phyloP scores from a whole-genome alignment of 1,140 invertebrate genomes.

The Sycophila sp. region DNA sequence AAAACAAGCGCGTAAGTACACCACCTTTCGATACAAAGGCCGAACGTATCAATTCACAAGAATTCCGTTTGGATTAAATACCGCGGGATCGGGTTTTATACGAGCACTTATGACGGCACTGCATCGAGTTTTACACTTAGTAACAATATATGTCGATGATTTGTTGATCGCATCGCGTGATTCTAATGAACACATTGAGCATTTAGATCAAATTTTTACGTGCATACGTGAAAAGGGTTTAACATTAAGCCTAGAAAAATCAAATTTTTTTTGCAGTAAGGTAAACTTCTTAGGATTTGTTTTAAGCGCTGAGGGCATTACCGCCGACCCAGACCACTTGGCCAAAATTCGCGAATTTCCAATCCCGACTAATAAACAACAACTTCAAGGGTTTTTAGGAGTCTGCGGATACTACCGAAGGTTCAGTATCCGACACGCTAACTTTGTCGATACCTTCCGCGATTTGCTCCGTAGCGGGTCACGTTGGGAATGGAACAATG shows the following conservation, averaged over 20 bases:
- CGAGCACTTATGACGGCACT: constrained; percentile 5
- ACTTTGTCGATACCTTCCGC: constrained; percentile 35
- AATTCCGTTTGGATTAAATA: constrained; percentile 54
- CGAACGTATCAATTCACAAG: constrained; percentile 40
- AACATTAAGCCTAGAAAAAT: constrained; percentile 41
- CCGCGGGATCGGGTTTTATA: constrained; percentile 49
- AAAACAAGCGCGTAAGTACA: constrained; percentile 45
- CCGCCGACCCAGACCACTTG: constrained; percentile 13
- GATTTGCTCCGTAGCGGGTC: constrained; percentile 25
- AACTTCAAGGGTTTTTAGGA: constrained; percentile 41
- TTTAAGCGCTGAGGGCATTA: constrained; percentile 26
- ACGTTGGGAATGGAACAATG: constrained; percentile 37
- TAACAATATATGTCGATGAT: constrained; percentile 38
- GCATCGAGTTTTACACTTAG: not conserved
- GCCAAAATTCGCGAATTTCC: constrained; percentile 33
- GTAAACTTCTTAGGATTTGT: constrained; percentile 41
- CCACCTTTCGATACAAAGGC: constrained; percentile 45
- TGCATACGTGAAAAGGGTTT: constrained; percentile 35
- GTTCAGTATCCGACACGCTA: constrained; percentile 31
- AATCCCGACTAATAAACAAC: constrained; percentile 31
- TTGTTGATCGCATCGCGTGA: constrained; percentile 27
- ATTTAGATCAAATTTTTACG: constrained; percentile 26
- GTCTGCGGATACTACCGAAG: constrained; percentile 38
- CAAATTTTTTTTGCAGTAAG: constrained; percentile 14
- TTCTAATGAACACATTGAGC: constrained; percentile 15